A percentile compares a stretch with the other conserved stretches of the same genome.
These are phyloP conservation scores for Protobothrops mucrosquamatus DNA, from an alignment of 2,113 vertebrate genomes.

Conservation along the genomic window DNA sequence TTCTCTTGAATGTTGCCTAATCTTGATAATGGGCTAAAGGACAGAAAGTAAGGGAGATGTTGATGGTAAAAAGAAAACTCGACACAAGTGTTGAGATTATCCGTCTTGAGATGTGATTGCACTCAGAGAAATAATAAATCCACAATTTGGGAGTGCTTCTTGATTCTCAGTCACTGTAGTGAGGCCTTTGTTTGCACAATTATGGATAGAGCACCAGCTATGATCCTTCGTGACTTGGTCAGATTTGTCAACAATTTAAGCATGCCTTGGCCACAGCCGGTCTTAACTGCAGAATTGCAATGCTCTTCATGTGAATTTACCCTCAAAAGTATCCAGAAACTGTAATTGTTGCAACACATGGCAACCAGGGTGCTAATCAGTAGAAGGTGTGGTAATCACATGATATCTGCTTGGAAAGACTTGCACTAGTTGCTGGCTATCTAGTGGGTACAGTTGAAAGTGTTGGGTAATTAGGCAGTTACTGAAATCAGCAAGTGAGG, in stretches of 20 bases:
- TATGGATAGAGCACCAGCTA: not conserved
- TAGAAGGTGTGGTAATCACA: not conserved
- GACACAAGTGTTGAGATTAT: not conserved
- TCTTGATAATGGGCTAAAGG: not conserved
- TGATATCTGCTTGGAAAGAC: not conserved
- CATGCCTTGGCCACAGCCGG: not conserved
- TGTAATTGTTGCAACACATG: not conserved
- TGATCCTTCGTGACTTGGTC: not conserved
- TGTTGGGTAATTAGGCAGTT: not conserved
- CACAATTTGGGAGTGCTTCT: not conserved
- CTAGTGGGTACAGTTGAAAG: not conserved
- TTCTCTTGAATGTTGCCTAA: not conserved
- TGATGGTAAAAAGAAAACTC: not conserved
- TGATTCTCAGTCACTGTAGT: not conserved
- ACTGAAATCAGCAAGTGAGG: not conserved
- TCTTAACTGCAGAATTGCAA: not conserved
- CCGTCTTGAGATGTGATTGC: not conserved
- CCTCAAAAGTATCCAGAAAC: not conserved
- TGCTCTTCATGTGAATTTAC: not conserved
- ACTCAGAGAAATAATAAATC: not conserved
- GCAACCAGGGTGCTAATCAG: not conserved
- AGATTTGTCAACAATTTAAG: not conserved
- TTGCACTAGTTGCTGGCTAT: not conserved
- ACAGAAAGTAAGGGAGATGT: not conserved
- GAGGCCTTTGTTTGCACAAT: not conserved